Conservation (phyloP, 2,888 invertebrate genomes). For the Oscheius sp. region DNA sequence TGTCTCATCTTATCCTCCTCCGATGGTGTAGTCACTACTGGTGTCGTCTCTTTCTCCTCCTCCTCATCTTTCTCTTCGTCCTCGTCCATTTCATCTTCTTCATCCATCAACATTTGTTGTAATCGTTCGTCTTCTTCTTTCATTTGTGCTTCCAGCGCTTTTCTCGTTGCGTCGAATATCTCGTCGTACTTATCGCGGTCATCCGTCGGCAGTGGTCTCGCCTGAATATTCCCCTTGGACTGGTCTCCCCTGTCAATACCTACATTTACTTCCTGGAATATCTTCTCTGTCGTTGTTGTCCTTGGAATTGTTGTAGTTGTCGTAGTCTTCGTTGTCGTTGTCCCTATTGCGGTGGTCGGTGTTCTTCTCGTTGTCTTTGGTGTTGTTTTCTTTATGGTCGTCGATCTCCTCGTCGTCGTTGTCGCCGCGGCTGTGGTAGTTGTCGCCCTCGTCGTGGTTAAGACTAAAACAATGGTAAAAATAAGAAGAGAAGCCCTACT, state of each 20-base stretch:
- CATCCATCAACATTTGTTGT: conserved; percentile 50
- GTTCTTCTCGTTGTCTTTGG: conserved; percentile 12
- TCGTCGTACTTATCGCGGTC: conserved; percentile 39
- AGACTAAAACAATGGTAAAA: not conserved
- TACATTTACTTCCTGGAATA: conserved; percentile 1
- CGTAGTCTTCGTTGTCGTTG: conserved; percentile 39
- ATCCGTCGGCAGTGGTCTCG: conserved; percentile 22
- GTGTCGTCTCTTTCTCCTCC: conserved; percentile 29
- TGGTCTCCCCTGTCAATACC: not conserved
- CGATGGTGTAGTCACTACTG: not conserved
- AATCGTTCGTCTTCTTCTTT: conserved; percentile 51
- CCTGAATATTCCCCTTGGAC: conserved; percentile 32
- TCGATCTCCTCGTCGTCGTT: conserved; percentile 5
- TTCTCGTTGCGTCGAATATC: conserved; percentile 50
- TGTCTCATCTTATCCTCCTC: conserved; percentile 6
- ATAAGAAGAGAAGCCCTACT: not conserved
- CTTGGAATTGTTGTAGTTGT: conserved; percentile 23
- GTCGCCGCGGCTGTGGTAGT: conserved; percentile 14
- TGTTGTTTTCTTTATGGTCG: conserved; percentile 37
- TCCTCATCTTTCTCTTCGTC: conserved; percentile 32
- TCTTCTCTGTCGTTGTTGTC: conserved; percentile 14
- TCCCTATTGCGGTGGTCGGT: conserved; percentile 32
- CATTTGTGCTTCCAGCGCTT: conserved; percentile 53
- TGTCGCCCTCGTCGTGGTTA: conserved; percentile 11
- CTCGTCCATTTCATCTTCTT: conserved; percentile 43